phyloP scores from a whole-genome alignment of 2,113 vertebrate species.

The Thymallus thymallus region DNA sequence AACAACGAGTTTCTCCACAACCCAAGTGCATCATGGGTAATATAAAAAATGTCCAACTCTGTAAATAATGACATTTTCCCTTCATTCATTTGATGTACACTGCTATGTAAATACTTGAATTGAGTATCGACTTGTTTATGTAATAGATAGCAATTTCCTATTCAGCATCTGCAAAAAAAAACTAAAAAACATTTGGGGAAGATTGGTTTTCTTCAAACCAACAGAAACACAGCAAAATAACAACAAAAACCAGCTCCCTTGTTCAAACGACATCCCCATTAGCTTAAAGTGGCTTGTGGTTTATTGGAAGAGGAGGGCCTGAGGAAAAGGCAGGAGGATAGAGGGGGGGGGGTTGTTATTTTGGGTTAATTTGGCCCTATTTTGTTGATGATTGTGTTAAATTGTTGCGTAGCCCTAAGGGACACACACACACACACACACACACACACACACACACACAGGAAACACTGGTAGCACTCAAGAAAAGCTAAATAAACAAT shows the following conservation, averaged over 20 bases:
- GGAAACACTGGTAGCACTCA: slow-evolving; percentile 79
- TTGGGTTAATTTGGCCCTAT: slow-evolving; percentile 60
- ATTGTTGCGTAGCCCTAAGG: slow-evolving; percentile 48
- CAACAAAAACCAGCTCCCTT: slow-evolving; percentile 43
- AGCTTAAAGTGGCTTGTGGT: slow-evolving; percentile 39
- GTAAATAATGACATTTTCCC: background rate
- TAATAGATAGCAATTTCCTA: slow-evolving; percentile 44
- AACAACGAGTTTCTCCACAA: no score
- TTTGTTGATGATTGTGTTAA: slow-evolving; percentile 62
- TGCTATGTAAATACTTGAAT: background rate
- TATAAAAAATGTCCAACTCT: no score
- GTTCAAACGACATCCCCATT: slow-evolving; percentile 56
- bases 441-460: slow-evolving; percentile 50
- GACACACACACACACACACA: slow-evolving; percentile 20
- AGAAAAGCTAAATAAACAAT: slow-evolving; percentile 79
- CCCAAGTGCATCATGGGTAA: no score
- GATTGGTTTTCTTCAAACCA: background rate
- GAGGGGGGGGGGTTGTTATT: slow-evolving; percentile 46
- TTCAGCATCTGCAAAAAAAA: slow-evolving; percentile 42
- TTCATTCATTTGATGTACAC: background rate
- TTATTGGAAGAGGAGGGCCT: slow-evolving; percentile 57
- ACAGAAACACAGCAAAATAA: slow-evolving; percentile 28
- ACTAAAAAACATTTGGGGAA: slow-evolving; percentile 17
- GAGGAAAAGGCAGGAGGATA: slow-evolving; percentile 41
- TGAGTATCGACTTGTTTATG: slow-evolving; percentile 30